phyloP scores from a whole-genome alignment of 2,113 vertebrate species.

The Strix uralensis region DNA sequence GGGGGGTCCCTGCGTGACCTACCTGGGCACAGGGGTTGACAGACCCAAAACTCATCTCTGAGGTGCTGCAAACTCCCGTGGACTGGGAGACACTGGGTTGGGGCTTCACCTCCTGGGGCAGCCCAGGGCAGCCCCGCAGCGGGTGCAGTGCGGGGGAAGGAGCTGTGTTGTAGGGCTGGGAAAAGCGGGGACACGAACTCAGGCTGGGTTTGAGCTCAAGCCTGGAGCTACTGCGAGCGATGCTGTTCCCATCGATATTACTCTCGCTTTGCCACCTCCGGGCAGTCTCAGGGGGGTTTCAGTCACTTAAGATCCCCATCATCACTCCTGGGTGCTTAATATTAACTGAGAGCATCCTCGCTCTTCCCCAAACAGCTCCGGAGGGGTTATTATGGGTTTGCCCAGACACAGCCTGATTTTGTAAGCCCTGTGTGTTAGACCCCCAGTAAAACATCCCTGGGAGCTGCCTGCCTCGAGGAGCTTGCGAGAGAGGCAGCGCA shows the following conservation, averaged over 20 bases:
- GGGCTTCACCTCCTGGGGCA: neutral
- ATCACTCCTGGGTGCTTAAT: neutral
- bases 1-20: rapidly evolving
- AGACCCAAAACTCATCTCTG: neutral
- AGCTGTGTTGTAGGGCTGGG: neutral
- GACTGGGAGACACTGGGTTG: neutral
- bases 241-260: neutral
- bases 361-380: neutral
- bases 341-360: neutral
- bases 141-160: neutral
- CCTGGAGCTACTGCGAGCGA: neutral
- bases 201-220: neutral
- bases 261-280: neutral
- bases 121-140: neutral
- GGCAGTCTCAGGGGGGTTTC: neutral
- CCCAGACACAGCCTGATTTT: neutral
- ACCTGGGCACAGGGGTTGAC: too few relatives aligned
- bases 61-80: neutral
- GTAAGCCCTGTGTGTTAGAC: neutral
- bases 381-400: neutral
- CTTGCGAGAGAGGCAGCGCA: neutral
- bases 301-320: neutral
- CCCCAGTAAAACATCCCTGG: neutral
- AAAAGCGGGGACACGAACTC: rapidly evolving
- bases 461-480: neutral